Percentiles rank a stretch among this genome's conserved stretches.
phyloP scores from a whole-genome alignment of 2,797 vertebrate genomes.

The Cyclura pinguis region DNA sequence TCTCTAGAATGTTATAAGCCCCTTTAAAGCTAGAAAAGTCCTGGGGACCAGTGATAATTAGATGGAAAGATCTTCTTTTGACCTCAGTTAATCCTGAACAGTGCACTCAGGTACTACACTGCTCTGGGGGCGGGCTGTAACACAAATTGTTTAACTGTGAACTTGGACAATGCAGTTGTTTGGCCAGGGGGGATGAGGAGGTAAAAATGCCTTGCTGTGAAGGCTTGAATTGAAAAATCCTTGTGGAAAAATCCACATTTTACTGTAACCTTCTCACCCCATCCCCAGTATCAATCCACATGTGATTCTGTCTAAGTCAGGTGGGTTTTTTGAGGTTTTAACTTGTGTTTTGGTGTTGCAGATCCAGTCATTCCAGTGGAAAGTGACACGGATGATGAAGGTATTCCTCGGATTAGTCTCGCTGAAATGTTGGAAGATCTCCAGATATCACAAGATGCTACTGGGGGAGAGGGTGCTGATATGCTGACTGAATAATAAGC shows the following conservation, averaged over 20 bases:
- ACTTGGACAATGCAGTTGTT: background rate
- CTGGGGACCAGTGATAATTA: background rate
- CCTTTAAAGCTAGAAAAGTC: background rate
- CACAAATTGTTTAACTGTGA: background rate
- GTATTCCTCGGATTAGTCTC: constrained; percentile 90
- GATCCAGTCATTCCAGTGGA: constrained; percentile 90
- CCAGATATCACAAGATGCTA: constrained; percentile 89
- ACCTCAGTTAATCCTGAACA: background rate
- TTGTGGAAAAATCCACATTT: no score
- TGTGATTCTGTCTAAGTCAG: background rate
- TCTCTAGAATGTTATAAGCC: background rate
- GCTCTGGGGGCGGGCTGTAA: background rate
- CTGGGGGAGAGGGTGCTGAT: constrained; percentile 90
- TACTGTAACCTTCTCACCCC: no score
- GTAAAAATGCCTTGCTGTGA: no score
- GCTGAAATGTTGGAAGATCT: constrained; percentile 97
- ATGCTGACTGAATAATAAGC: constrained; percentile 89
- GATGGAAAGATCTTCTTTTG: background rate
- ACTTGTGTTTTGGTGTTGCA: constrained; percentile 64
- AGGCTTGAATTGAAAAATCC: no score
- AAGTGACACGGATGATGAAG: constrained; percentile 95
- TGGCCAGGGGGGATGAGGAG: background rate
- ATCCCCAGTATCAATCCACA: background rate
- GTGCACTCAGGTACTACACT: no score
- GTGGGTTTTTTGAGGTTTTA: background rate